These are phyloP conservation scores for Macrobrachium rosenbergii DNA, from an alignment of 1,140 invertebrate species.

Conservation along the genomic window DNA sequence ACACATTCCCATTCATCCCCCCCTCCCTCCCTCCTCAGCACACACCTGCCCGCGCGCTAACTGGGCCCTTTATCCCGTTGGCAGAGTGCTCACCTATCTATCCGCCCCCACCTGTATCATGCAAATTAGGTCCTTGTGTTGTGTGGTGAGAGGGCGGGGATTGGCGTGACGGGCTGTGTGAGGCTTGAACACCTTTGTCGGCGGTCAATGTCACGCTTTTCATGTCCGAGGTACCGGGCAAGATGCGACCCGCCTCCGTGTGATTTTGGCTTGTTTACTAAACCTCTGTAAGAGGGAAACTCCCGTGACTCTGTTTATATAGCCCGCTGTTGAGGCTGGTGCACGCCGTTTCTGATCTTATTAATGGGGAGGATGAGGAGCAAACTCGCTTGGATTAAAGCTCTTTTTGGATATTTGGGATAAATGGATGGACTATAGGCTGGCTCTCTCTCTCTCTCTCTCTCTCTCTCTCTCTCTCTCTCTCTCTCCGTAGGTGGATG, in stretches of 20 bases:
- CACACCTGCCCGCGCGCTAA: constrained; percentile 45
- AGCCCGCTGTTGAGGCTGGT: not conserved
- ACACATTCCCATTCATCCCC: too few relatives aligned
- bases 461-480: too few relatives aligned
- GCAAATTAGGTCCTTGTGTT: constrained; percentile 35
- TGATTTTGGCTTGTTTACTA: constrained; percentile 48
- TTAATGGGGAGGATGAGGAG: not conserved
- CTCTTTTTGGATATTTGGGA: too few relatives aligned
- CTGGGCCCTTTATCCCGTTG: constrained; percentile 44
- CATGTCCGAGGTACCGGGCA: constrained; percentile 50
- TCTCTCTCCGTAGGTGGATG: too few relatives aligned
- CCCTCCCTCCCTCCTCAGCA: not conserved
- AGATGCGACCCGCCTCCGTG: not conserved
- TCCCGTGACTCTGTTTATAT: constrained; percentile 27
- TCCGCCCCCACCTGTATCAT: constrained; percentile 21
- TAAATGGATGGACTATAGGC: too few relatives aligned
- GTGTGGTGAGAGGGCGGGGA: not conserved
- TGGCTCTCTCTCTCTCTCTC: too few relatives aligned
- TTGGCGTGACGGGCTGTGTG: constrained; percentile 21
- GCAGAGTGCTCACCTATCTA: not conserved
- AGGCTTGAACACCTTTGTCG: constrained; percentile 33
- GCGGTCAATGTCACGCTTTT: constrained; percentile 60
- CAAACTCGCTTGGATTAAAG: not conserved
- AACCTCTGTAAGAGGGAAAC: constrained; percentile 34
- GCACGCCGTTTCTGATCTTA: constrained; percentile 16